Conservation (phyloP, 2,797 vertebrate species). For the Buceros bicornis region DNA sequence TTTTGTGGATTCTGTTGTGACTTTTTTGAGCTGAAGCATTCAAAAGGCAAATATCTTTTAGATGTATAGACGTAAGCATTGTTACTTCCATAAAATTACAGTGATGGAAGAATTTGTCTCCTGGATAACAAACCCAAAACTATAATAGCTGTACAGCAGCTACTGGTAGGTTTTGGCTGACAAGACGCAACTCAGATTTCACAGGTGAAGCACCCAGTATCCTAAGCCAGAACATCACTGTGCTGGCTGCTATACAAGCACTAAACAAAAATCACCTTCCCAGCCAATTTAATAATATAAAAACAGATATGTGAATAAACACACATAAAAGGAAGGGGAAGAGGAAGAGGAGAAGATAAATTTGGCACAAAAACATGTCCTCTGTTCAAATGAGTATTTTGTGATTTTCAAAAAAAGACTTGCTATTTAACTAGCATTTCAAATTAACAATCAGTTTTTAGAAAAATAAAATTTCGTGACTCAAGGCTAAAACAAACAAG, state of each 20-base stretch:
- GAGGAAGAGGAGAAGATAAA: not conserved
- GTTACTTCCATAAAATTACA: not conserved
- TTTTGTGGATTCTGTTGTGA: not conserved
- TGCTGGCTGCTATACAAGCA: not conserved
- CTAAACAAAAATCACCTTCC: not conserved
- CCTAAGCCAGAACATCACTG: not conserved
- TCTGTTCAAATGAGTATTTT: not conserved
- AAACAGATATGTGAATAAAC: not conserved
- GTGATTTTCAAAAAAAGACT: conserved; percentile 1
- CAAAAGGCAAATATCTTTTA: not conserved
- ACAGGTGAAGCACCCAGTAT: not conserved
- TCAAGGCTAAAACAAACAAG: conserved; percentile 56
- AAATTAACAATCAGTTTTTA: conserved; percentile 31
- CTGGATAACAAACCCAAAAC: not conserved
- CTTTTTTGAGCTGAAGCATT: not conserved
- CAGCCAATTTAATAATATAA: not conserved
- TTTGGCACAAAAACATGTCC: not conserved
- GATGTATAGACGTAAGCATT: not conserved
- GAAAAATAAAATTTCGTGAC: conserved; percentile 53
- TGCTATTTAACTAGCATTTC: not conserved
- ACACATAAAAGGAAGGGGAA: not conserved
- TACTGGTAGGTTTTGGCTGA: not conserved
- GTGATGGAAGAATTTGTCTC: not conserved
- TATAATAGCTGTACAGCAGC: not conserved
- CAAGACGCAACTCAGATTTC: not conserved